Conservation (phyloP, 2,113 vertebrate genomes). For the Euleptes europaea region DNA sequence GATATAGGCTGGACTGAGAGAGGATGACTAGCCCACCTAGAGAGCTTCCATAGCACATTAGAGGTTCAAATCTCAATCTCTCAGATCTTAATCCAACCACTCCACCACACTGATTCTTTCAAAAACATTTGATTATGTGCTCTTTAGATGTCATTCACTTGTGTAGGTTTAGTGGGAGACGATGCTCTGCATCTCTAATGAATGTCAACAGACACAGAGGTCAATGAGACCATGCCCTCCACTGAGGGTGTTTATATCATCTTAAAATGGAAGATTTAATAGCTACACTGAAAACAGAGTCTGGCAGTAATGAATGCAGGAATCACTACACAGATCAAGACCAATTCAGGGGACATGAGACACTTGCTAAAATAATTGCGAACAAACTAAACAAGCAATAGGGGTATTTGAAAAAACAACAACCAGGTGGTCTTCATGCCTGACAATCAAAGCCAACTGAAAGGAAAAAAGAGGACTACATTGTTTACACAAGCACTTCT, state of each 20-base stretch:
- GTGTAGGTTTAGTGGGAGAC: not conserved
- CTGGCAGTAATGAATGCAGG: constrained; percentile 49
- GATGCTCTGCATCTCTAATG: not conserved
- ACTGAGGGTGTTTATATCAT: not conserved
- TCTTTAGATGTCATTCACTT: not conserved
- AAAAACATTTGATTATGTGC: not conserved
- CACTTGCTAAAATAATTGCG: constrained; percentile 67
- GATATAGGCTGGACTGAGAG: too few species aligned
- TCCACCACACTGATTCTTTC: not conserved
- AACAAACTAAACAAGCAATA: constrained; percentile 59
- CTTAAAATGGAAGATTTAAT: constrained; percentile 33
- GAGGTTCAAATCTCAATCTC: too few species aligned
- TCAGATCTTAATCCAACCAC: too few species aligned
- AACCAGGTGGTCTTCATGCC: constrained; percentile 49
- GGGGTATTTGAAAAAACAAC: constrained; percentile 58
- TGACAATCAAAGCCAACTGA: constrained; percentile 49
- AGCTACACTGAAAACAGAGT: constrained; percentile 32
- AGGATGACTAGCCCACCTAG: too few species aligned
- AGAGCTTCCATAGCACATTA: too few species aligned
- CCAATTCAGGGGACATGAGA: constrained; percentile 51
- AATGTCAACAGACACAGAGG: not conserved
- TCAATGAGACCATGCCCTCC: not conserved
- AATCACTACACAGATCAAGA: constrained; percentile 59
- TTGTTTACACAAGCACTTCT: too few species aligned
- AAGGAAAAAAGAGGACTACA: too few species aligned